Base-by-base conservation (phyloP, 92 coral and sea anemone species). In the Phenganax stokvisi region DNA sequence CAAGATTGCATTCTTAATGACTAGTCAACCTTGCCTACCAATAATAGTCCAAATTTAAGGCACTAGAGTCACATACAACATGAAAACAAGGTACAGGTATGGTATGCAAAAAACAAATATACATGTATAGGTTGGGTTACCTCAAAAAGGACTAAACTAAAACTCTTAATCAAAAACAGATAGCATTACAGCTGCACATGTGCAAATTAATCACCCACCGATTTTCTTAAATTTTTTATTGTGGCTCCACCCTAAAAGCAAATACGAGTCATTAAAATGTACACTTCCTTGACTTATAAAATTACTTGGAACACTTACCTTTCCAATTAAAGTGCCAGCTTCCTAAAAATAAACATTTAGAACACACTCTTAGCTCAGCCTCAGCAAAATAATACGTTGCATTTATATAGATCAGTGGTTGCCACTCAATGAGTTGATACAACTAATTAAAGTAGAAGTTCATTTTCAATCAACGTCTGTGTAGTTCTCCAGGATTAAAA, bases 301-400 rank as follows among this genome's bases (percentile, higher is more conserved):
- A 64, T 64, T 28, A 28, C 12, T 30, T 6, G 10, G 62, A 31
- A 58, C 11, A 52, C 69, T 7, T 79, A 79, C 83, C 56, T 79
- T 79, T 62, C 83, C 83, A 79, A 79, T 79, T 54, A 79, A 28
- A 15, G 83, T 79, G 52, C 83, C 83, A 79, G 83, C 83, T 64
- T 79, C 83, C 83, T 79, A 54, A 17, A 79, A 79, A 25, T 30
- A 51, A 65, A 63, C 47, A 62, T n/a, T 79, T 74, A 74, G 52
- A 17, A 2, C 15, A 51, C 12, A 71, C 51, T 64, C 30, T 20
- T 25, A 71, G 11, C 9, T 6, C 30, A 71, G 51, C 25, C 51
- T 47, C 11, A 29, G 25, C 25, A 17, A 25, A 9, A 27, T 27
- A 20, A 68, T 59, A 59, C n/a, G 7, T 59, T 59, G 65, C 27